A percentile compares a stretch with the other conserved stretches of the same genome.
These are phyloP conservation scores for Aurelia aurita DNA, from an alignment of 30 jellyfish, hydroid and myxozoan genomes.

Conservation along the genomic window DNA sequence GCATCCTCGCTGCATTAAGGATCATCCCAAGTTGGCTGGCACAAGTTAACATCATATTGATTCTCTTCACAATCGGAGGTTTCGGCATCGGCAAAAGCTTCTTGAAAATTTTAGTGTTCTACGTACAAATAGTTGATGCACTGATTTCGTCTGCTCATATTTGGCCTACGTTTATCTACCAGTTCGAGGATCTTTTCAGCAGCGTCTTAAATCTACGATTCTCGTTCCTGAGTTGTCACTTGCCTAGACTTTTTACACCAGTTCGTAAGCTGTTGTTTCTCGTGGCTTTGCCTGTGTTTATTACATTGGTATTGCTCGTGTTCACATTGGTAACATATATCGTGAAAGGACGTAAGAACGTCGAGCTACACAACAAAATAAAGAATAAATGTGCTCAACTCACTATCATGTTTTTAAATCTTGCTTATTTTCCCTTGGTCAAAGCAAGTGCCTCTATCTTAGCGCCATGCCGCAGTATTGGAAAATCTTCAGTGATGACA, in stretches of 20 bases:
- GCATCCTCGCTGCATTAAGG: constrained; percentile 46
- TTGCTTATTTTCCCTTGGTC: constrained; percentile 72
- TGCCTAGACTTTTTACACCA: constrained; percentile 42
- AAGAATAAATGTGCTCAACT: constrained; percentile 35
- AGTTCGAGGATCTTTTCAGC: constrained; percentile 24
- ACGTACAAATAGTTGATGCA: constrained; percentile 63
- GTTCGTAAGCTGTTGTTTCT: constrained; percentile 21
- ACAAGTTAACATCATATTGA: constrained; percentile 26
- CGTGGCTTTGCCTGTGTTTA: constrained; percentile 44
- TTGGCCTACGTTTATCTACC: constrained; percentile 62
- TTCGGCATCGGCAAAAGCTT: constrained; percentile 65
- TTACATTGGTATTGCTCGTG: neutral
- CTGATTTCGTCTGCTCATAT: constrained; percentile 52
- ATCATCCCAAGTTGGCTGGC: constrained; percentile 73
- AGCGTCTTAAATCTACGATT: constrained; percentile 59
- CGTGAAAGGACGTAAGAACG: constrained; percentile 20
- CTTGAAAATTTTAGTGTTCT: constrained; percentile 51
- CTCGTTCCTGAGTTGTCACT: constrained; percentile 31
- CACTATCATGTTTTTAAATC: constrained; percentile 42
- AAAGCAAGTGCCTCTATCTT: constrained; percentile 36
- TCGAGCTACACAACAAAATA: neutral
- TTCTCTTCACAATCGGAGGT: constrained; percentile 56
- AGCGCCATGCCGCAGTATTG: constrained; percentile 45
- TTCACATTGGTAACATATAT: neutral
- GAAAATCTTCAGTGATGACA: constrained; percentile 15